Conservation (phyloP, 2,797 vertebrate genomes). For the Schizothorax lantsangensis region DNA sequence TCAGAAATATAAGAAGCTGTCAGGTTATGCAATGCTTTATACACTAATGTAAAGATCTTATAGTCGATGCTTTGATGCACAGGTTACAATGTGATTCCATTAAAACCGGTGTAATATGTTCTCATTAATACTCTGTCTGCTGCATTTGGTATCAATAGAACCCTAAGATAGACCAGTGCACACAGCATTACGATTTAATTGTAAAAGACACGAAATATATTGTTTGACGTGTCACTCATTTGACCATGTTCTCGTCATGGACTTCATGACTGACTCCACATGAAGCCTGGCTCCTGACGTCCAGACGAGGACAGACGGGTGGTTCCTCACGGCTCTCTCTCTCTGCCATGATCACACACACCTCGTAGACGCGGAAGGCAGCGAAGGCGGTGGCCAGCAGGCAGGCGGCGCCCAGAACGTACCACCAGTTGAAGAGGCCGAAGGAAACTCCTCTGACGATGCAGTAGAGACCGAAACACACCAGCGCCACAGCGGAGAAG, state of each 20-base stretch:
- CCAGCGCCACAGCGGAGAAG: slow-evolving; percentile 64
- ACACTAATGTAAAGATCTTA: too few relatives aligned
- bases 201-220: not conserved
- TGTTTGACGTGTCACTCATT: not conserved
- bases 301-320: not conserved
- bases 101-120: too few relatives aligned
- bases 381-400: slow-evolving; percentile 69
- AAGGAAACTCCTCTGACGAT: slow-evolving; percentile 69
- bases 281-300: not conserved
- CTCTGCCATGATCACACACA: slow-evolving; percentile 59
- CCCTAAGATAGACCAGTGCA: too few relatives aligned
- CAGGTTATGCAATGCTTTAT: too few relatives aligned
- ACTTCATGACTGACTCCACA: not conserved
- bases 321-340: slow-evolving; percentile 54
- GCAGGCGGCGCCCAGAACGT: slow-evolving; percentile 69
- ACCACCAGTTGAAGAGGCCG: slow-evolving; percentile 76
- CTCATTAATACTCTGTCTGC: too few relatives aligned
- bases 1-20: too few relatives aligned
- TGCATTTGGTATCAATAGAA: too few relatives aligned
- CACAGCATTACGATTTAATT: not conserved
- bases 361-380: slow-evolving; percentile 71
- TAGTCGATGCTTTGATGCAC: too few relatives aligned
- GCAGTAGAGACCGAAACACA: slow-evolving; percentile 72
- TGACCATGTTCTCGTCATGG: not conserved
- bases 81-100: too few relatives aligned